Conservation (phyloP, 2,113 vertebrate genomes). For the Poecile atricapillus region DNA sequence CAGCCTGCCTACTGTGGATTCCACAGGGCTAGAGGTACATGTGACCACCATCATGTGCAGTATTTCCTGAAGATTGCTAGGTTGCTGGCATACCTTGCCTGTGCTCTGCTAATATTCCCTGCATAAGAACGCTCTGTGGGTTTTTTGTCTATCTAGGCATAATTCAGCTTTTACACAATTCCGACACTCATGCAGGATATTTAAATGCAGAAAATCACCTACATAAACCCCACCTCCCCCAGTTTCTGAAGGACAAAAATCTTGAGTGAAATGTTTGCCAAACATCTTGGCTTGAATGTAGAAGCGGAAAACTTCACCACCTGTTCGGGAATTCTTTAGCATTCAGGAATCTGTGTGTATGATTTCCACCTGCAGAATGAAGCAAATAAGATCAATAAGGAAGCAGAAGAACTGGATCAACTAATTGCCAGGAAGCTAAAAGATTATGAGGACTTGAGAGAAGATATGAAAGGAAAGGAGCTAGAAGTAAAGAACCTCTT, state of each 20-base stretch:
- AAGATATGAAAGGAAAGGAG: conserved; percentile 90
- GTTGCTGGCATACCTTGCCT: background rate
- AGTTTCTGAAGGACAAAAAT: background rate
- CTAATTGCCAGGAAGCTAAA: conserved; percentile 89
- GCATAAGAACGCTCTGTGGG: background rate
- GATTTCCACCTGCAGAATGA: conserved; percentile 74
- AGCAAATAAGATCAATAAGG: conserved; percentile 91
- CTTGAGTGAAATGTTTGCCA: background rate
- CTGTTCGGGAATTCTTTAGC: background rate
- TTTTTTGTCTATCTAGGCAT: background rate
- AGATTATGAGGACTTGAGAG: conserved; percentile 89
- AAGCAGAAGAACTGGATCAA: conserved; percentile 87
- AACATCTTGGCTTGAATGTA: background rate
- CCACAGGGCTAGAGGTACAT: conserved; percentile 82
- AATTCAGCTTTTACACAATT: background rate
- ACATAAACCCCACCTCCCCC: background rate
- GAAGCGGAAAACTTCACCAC: background rate
- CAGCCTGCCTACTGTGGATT: conserved; percentile 81
- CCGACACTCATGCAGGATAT: background rate
- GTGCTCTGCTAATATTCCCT: background rate
- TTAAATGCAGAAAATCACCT: background rate
- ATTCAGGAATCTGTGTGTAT: background rate
- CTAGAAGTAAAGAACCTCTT: conserved; percentile 90
- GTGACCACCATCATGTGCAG: background rate
- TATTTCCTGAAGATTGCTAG: background rate